These are phyloP conservation scores for Anisognathus igniventris DNA, from an alignment of 2,797 vertebrate genomes.

Conservation along the genomic window DNA sequence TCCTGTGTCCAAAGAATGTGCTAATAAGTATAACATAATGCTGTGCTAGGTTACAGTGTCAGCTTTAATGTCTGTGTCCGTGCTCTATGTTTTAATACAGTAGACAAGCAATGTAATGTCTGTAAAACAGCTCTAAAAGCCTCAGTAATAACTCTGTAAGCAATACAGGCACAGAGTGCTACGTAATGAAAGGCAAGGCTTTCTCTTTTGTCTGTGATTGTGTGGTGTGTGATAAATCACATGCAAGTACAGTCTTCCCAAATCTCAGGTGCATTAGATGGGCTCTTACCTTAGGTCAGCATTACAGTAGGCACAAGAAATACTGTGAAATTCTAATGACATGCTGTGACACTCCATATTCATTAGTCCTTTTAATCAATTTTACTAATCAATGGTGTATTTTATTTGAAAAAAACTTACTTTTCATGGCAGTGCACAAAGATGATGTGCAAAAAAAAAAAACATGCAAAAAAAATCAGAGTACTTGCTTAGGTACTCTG, in stretches of 20 bases:
- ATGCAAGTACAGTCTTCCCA: constrained; percentile 18
- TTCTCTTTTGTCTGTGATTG: neutral
- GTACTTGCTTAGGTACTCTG: neutral
- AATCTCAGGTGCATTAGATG: constrained; percentile 4
- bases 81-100: neutral
- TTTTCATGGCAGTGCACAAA: neutral
- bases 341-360: constrained; percentile 26
- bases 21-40: neutral
- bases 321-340: constrained; percentile 1
- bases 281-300: neutral
- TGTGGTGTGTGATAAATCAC: neutral
- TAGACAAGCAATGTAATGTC: neutral
- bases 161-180: neutral
- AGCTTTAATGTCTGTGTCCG: neutral
- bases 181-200: neutral
- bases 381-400: constrained; percentile 7
- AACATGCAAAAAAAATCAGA: constrained; percentile 1
- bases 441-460: neutral
- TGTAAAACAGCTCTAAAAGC: neutral
- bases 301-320: neutral
- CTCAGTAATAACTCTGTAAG: neutral
- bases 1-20: neutral
- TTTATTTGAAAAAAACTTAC: neutral
- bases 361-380: constrained; percentile 44
- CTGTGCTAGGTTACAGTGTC: neutral